Percentiles rank a stretch among this genome's conserved stretches.
These are phyloP conservation scores for Loris lydekkerianus DNA, from an alignment of 2,797 vertebrate genomes.

Conservation along the genomic window DNA sequence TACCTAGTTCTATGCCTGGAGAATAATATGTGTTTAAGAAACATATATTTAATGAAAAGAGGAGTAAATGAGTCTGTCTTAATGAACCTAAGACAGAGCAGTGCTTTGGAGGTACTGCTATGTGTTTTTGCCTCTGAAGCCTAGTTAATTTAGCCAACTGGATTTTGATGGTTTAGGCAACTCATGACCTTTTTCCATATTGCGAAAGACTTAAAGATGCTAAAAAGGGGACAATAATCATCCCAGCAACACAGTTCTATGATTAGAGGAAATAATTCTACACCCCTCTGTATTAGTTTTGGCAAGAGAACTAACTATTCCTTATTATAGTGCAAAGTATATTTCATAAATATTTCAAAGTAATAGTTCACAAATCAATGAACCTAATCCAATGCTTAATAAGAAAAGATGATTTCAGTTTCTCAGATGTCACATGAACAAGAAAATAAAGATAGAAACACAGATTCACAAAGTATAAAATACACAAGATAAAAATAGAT, in stretches of 20 bases:
- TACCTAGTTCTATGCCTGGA: background rate
- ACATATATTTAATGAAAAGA: background rate
- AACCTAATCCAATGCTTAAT: background rate
- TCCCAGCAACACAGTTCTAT: background rate
- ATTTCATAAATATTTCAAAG: conserved; percentile 3
- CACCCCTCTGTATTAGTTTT: background rate
- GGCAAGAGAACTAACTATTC: background rate
- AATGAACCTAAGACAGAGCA: background rate
- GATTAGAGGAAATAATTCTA: background rate
- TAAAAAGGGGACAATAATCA: background rate
- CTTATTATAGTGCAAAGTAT: background rate
- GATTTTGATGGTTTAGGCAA: background rate
- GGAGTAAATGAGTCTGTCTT: background rate
- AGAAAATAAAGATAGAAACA: background rate
- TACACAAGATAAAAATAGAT: background rate
- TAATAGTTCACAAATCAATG: background rate
- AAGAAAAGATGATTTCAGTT: background rate
- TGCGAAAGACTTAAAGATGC: background rate
- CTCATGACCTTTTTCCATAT: background rate
- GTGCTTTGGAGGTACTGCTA: background rate
- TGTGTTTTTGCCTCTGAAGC: background rate
- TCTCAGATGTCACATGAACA: background rate
- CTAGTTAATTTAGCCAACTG: background rate
- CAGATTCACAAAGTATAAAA: background rate
- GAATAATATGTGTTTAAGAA: background rate